Percentiles rank a stretch among this genome's conserved stretches.
phyloP scores from a whole-genome alignment of 2,797 vertebrate species.

The Tauraco hartlaubi region DNA sequence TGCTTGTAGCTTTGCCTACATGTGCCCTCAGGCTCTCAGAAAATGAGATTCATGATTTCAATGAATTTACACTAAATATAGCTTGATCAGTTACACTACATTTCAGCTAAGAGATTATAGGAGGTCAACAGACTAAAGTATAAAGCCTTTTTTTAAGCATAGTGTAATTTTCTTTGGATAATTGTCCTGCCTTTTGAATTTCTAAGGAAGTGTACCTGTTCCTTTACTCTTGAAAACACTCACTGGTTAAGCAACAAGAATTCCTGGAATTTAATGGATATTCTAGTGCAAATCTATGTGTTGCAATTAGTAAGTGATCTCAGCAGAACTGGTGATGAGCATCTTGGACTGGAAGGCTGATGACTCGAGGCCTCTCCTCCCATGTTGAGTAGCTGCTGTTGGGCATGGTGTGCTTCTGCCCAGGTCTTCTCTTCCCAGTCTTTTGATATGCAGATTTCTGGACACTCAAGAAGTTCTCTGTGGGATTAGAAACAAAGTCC shows the following conservation, averaged over 20 bases:
- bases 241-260: not conserved
- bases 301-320: not conserved
- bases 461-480: not conserved
- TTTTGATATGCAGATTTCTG: not conserved
- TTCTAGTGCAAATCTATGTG: not conserved
- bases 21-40: not conserved
- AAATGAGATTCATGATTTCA: conserved; percentile 31
- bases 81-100: conserved; percentile 11
- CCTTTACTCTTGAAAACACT: not conserved
- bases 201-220: not conserved
- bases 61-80: conserved; percentile 31
- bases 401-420: not conserved
- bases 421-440: not conserved
- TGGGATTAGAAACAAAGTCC: not conserved
- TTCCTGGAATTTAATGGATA: not conserved
- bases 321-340: not conserved
- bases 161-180: conserved; percentile 7
- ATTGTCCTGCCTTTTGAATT: conserved; percentile 13
- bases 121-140: not conserved
- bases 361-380: not conserved
- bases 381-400: not conserved
- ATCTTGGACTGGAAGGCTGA: not conserved
- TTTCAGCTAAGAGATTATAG: conserved; percentile 1
- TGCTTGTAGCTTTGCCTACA: conserved; percentile 2
- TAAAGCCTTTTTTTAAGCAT: not conserved